Evolutionary conservation across 2,888 invertebrate species (phyloP), one percentile per base, ranked within the genome.

Genomic region (Volucella inanis): DNA sequence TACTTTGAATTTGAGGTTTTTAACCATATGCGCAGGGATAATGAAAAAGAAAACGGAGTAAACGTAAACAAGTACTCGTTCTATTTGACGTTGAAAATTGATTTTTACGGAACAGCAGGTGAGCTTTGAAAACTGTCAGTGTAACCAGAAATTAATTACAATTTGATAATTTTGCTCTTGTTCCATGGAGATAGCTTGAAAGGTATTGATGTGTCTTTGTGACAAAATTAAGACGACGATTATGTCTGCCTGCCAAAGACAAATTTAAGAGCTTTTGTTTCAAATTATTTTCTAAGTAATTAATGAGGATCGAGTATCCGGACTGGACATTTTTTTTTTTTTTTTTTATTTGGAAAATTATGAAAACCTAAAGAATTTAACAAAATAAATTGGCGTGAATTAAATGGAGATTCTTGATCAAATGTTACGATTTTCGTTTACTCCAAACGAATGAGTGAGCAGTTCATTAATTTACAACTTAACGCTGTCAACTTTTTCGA

Each of bases 101-200:
- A 71, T 75, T 31, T 84, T 70, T 59, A 59, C 12, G 54, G 18
- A 70, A 80, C 84, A 84, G 84, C 84, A 80, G 84, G 84, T 84
- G 80, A 59, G 61, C 72, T 76, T 71, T 71, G 81, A 70, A 81
- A 76, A 81, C 68, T 83, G 78, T 83, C 83, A 83, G 74, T 78
- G 74, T 83, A 15, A 74, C 83, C 83, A 74, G 67, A 78, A 83
- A 83, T 83, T 83, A 83, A 83, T 83, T 83, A 83, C 78, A 64
- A 67, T 74, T 68, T 80, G 67, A 74, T 61, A 72, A 79, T 79
- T 67, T 62, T 31, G 50, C 62, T 62, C 22, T 62, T 62, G 67
- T 67, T 68, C 45, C 39, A 61, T 18, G 61, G 11, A n/a, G 39
- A 15, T 41, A 54, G 54, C 54, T 22, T 39, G 38, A 68, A 57